Evolutionary conservation across 1,140 invertebrate species (phyloP), one percentile per base, ranked within the genome.

Genomic region (Spodoptera litura): DNA sequence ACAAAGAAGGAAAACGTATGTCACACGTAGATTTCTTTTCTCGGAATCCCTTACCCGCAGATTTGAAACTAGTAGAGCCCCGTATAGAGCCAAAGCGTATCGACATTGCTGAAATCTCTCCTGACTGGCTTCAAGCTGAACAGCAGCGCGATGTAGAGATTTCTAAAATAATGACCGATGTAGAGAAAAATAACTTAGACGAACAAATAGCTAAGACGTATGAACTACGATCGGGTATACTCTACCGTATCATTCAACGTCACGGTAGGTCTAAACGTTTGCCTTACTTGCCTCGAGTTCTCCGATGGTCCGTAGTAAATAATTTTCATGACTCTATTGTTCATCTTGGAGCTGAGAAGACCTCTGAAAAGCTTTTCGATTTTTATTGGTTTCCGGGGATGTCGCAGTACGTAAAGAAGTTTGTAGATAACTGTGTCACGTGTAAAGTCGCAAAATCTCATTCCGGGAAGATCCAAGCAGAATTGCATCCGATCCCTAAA

Each of bases 401-500:
- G 78, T 5, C 13, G 2, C 70, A 75, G 52, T 82, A 73, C 11
- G 78, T 82, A 1, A 9, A 62, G 9, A 82, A 82, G 38, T 75
- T 80, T 72, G 52, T 74, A 2, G 75, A 80, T 12, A 78, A 72
- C 61, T 80, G 71, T 31, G 64, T 80, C 2, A 82, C 78, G 5
- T 80, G 70, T 15, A 74, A 25, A 35, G 11, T 75, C 2, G 12
- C 78, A 0, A 82, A 82, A 27, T 38, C n/a, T 11, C 6, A 49
- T 8, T 75, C 64, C 0, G 82, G 78, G 0, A 80, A 76, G 55
- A 11, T 78, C 2, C 62, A 81, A 31, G 64, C 56, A 6, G 73
- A 78, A n/a, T 9, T 84, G 8, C 75, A 81, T 15, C 71, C 74
- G 0, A 84, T 84, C 0, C 80, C 78, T 11, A 81, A 84, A 38